Evolutionary conservation across 2,797 vertebrate species (phyloP).

Genomic region (Diplodus sargus): DNA sequence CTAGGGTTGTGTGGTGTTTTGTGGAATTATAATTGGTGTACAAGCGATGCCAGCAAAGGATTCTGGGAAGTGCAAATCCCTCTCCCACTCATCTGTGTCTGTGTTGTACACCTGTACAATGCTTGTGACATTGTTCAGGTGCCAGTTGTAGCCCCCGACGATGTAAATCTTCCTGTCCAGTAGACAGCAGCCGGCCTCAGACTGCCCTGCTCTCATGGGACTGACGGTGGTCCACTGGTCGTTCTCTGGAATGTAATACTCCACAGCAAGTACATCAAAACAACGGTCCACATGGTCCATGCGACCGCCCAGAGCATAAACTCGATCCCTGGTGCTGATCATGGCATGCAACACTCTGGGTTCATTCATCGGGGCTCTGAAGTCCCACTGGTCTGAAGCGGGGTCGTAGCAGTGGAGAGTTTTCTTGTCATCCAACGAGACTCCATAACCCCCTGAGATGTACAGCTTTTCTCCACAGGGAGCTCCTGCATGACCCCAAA

Average conservation of each 20-base stretch:
- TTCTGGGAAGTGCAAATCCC: conserved; percentile 96
- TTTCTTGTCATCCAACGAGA: conserved; percentile 96
- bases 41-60: conserved; percentile 96
- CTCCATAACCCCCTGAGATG: conserved; percentile 94
- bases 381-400: conserved; percentile 90
- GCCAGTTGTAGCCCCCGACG: conserved; percentile 98
- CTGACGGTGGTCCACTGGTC: conserved; percentile 97
- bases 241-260: conserved; percentile 91
- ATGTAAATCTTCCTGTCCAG: conserved; percentile 93
- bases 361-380: conserved; percentile 94
- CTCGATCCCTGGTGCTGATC: conserved; percentile 84
- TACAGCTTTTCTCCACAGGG: conserved; percentile 88
- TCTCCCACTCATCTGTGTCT: conserved; percentile 95
- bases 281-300: conserved; percentile 98
- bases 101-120: conserved; percentile 98
- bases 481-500: conserved; percentile 97
- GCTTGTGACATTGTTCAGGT: conserved; percentile 97
- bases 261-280: conserved; percentile 94
- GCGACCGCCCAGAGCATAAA: conserved; percentile 94
- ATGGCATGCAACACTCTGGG: conserved; percentile 95
- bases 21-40: conserved; percentile 90
- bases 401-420: conserved; percentile 94
- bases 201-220: conserved; percentile 96
- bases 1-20: conserved; percentile 85
- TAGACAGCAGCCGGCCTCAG: conserved; percentile 94